Evolutionary conservation across 1,140 invertebrate species (phyloP).

Genomic region (Mya arenaria): DNA sequence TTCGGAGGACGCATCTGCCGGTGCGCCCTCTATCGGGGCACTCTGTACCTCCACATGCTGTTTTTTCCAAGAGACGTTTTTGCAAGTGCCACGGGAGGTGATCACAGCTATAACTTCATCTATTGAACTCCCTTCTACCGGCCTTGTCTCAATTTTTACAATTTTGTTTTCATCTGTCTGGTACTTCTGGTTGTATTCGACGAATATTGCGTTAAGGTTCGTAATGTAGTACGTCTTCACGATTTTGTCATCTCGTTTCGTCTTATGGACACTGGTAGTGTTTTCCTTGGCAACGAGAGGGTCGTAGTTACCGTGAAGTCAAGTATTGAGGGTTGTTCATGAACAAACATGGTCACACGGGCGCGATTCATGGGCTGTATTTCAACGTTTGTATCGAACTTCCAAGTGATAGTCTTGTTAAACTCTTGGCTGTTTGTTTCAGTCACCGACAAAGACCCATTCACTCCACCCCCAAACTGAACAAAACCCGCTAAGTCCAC

Average conservation of each 20-base stretch:
- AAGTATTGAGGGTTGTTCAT: constrained; percentile 2
- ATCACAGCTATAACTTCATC: neutral
- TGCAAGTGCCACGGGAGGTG: constrained; percentile 35
- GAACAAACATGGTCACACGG: constrained; percentile 31
- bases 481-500: constrained; percentile 36
- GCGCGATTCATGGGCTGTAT: constrained; percentile 29
- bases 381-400: constrained; percentile 41
- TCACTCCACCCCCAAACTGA: constrained; percentile 28
- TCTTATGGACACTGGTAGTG: constrained; percentile 20
- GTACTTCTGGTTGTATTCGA: constrained; percentile 8
- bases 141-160: neutral
- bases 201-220: constrained; percentile 23
- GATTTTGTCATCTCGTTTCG: constrained; percentile 27
- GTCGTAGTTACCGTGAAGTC: constrained; percentile 44
- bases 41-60: constrained; percentile 49
- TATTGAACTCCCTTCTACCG: neutral
- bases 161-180: neutral
- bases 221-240: constrained; percentile 11
- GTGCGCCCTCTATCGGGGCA: neutral
- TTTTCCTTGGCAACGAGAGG: constrained; percentile 8
- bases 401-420: constrained; percentile 32
- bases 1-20: too few relatives aligned
- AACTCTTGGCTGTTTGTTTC: constrained; percentile 45
- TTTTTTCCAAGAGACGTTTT: constrained; percentile 30
- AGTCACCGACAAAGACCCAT: constrained; percentile 30